Evolutionary conservation across 1,140 invertebrate species (phyloP).

Genomic region (Brachionus rotundiformis): DNA sequence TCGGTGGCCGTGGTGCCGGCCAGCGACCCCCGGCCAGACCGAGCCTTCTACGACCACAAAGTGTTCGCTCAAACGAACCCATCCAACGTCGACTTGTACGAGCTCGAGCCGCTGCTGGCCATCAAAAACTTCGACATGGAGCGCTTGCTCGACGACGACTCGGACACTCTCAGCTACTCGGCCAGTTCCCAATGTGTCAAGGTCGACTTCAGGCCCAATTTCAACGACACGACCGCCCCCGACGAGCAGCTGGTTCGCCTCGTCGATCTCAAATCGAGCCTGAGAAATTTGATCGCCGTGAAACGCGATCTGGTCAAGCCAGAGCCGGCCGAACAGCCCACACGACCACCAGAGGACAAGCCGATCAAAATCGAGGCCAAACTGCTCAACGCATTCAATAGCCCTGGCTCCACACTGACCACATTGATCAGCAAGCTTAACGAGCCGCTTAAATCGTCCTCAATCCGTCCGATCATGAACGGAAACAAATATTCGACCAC

Average conservation of each 20-base stretch:
- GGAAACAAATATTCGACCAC: background rate
- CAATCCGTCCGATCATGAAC: background rate
- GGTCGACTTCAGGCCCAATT: background rate
- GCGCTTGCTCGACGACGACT: background rate
- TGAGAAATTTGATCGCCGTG: background rate
- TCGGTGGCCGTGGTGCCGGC: background rate
- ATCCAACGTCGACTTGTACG: background rate
- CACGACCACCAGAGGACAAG: background rate
- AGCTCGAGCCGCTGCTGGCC: background rate
- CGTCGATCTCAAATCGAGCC: background rate
- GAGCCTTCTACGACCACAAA: background rate
- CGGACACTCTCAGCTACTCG: background rate
- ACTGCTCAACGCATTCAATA: background rate
- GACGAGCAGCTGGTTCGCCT: background rate
- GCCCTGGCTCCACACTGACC: background rate
- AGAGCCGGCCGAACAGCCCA: background rate
- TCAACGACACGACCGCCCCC: background rate
- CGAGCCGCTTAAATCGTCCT: background rate
- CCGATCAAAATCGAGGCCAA: constrained; percentile 12
- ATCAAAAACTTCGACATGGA: constrained; percentile 33
- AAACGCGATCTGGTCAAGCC: background rate
- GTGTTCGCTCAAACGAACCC: background rate
- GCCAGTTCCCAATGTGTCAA: background rate
- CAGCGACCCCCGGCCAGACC: background rate
- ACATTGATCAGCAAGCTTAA: constrained; percentile 1